These are phyloP conservation scores for Sinella curviseta DNA, from an alignment of 1,140 invertebrate genomes.

Conservation along the genomic window DNA sequence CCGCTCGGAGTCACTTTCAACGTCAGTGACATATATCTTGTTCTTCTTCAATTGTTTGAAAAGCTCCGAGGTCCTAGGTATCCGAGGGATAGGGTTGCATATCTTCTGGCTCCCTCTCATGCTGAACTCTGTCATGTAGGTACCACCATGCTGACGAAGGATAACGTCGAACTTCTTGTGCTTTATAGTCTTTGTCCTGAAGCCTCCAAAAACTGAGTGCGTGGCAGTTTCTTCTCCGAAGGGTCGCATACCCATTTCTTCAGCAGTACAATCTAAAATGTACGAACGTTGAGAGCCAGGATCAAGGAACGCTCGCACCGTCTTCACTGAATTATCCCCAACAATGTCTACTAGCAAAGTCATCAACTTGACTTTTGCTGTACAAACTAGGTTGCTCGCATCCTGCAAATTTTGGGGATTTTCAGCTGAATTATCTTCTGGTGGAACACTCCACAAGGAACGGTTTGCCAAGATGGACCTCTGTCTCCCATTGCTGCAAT, in stretches of 20 bases:
- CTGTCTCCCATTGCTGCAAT: no score
- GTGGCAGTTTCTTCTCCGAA: background rate
- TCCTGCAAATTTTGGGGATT: no score
- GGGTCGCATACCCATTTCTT: background rate
- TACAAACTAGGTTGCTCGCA: no score
- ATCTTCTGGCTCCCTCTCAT: background rate
- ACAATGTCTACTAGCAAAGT: background rate
- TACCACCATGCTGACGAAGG: background rate
- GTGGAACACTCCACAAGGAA: no score
- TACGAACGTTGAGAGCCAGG: slow-evolving; percentile 28
- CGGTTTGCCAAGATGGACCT: no score
- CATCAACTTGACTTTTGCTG: no score
- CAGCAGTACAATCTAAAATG: background rate
- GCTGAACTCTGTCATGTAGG: background rate
- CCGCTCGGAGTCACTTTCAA: background rate
- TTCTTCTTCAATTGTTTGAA: background rate
- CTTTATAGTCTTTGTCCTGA: no score
- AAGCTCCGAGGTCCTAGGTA: background rate
- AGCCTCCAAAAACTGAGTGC: no score
- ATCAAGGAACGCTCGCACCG: slow-evolving; percentile 3
- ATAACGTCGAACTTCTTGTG: no score
- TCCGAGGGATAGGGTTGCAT: background rate
- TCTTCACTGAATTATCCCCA: background rate
- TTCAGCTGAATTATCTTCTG: no score
- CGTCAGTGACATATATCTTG: background rate